phyloP scores from a whole-genome alignment of 2,888 invertebrate species.

The Drosophila neutralis region DNA sequence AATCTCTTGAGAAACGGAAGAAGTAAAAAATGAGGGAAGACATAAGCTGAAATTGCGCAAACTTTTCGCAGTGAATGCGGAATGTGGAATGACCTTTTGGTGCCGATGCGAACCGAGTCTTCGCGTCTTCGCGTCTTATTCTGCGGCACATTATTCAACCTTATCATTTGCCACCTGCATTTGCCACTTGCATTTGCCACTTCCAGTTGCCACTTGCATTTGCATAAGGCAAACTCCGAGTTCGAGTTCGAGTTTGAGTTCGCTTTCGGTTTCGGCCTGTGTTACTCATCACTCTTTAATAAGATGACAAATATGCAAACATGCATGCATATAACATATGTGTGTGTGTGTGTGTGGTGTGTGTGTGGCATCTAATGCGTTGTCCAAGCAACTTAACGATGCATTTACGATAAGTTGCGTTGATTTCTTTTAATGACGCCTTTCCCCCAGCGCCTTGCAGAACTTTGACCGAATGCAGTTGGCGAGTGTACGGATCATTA shows the following conservation, averaged over 20 bases:
- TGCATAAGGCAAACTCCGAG: constrained; percentile 24
- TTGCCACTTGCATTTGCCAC: not conserved
- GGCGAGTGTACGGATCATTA: constrained; percentile 16
- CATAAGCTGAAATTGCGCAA: constrained; percentile 37
- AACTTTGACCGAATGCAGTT: constrained; percentile 38
- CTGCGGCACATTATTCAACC: constrained; percentile 21
- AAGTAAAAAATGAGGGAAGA: constrained; percentile 6
- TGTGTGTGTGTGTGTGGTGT: not conserved
- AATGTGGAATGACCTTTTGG: constrained; percentile 48
- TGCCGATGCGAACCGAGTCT: not conserved
- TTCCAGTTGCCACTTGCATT: constrained; percentile 16
- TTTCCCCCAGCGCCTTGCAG: constrained; percentile 9
- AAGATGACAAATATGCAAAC: constrained; percentile 40
- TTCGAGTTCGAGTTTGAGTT: constrained; percentile 8
- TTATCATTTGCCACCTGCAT: constrained; percentile 14
- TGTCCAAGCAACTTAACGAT: constrained; percentile 46
- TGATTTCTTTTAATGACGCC: constrained; percentile 43
- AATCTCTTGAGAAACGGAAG: constrained; percentile 22
- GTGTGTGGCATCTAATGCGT: constrained; percentile 46
- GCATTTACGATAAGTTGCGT: constrained; percentile 57
- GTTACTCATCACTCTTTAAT: constrained; percentile 37
- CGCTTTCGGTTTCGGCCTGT: constrained; percentile 7
- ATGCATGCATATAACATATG: not conserved
- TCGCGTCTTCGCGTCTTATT: not conserved
- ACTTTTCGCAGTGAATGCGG: constrained; percentile 38